Conservation (phyloP, 2,797 vertebrate species). For the Amazona finschi region DNA sequence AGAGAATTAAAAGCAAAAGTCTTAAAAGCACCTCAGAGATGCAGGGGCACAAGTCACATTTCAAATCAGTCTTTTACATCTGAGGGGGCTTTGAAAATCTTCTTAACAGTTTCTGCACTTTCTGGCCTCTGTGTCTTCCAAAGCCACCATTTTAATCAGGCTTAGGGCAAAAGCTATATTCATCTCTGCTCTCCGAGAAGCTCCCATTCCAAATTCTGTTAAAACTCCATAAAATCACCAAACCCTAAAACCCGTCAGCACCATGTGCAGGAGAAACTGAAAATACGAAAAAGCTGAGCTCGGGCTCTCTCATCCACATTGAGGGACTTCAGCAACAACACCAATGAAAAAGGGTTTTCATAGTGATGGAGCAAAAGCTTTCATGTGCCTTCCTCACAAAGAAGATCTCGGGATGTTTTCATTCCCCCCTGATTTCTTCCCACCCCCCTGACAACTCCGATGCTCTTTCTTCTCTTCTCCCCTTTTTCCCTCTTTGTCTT, state of each 20-base stretch:
- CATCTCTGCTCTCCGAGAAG: not conserved
- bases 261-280: not conserved
- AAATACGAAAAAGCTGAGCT: not conserved
- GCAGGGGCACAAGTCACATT: slow-evolving; percentile 44
- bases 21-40: slow-evolving; percentile 15
- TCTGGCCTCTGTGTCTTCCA: slow-evolving; percentile 8
- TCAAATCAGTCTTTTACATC: slow-evolving; percentile 43
- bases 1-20: slow-evolving; percentile 18
- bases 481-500: not conserved
- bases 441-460: not conserved
- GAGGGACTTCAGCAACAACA: not conserved
- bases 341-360: not conserved
- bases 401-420: not conserved
- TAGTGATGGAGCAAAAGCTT: not conserved
- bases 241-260: not conserved
- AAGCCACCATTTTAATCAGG: slow-evolving; percentile 40
- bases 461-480: slow-evolving; percentile 3
- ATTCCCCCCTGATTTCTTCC: not conserved
- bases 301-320: not conserved
- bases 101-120: slow-evolving; percentile 9
- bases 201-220: not conserved
- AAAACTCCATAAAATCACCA: slow-evolving; percentile 26
- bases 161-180: not conserved
- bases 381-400: slow-evolving; percentile 15
- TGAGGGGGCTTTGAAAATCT: slow-evolving; percentile 39